A percentile compares a stretch with the other conserved stretches of the same genome.
phyloP scores from a whole-genome alignment of 1,140 invertebrate species.

The Drosophila teissieri region DNA sequence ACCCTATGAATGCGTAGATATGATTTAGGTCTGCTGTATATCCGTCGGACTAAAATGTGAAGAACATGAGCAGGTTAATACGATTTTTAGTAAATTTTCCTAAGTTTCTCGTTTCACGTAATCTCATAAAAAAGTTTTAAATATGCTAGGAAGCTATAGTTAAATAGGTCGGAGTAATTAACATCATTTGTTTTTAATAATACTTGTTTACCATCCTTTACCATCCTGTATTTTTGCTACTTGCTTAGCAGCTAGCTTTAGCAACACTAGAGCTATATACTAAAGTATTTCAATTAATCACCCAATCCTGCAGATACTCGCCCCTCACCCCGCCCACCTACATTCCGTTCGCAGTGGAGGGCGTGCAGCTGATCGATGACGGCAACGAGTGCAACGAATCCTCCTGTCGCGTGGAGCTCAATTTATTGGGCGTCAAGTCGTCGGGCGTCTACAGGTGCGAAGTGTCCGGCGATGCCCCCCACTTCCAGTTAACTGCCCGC shows the following conservation, averaged over 20 bases:
- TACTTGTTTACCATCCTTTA: too few relatives aligned
- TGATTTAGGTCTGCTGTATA: too few relatives aligned
- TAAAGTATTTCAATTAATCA: background rate
- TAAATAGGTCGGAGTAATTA: too few relatives aligned
- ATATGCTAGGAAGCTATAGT: too few relatives aligned
- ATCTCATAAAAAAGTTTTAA: too few relatives aligned
- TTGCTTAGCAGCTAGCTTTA: background rate
- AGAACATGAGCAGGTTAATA: too few relatives aligned
- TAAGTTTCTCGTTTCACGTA: too few relatives aligned
- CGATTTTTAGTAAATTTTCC: too few relatives aligned
- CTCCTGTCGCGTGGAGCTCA: slow-evolving; percentile 85
- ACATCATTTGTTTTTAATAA: too few relatives aligned
- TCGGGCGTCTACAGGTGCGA: slow-evolving; percentile 87
- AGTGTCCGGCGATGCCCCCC: slow-evolving; percentile 87
- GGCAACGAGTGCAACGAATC: slow-evolving; percentile 87
- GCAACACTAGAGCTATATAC: background rate
- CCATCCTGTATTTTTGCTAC: too few relatives aligned
- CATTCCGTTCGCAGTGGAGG: slow-evolving; percentile 83
- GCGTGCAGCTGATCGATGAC: slow-evolving; percentile 90
- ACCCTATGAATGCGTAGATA: too few relatives aligned
- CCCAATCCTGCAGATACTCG: slow-evolving; percentile 62
- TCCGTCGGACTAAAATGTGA: too few relatives aligned
- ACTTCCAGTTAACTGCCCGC: slow-evolving; percentile 86
- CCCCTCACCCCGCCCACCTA: slow-evolving; percentile 76
- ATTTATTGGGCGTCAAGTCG: slow-evolving; percentile 85